Evolutionary conservation across 2,797 vertebrate species (phyloP).

Genomic region (Cynopterus sphinx): DNA sequence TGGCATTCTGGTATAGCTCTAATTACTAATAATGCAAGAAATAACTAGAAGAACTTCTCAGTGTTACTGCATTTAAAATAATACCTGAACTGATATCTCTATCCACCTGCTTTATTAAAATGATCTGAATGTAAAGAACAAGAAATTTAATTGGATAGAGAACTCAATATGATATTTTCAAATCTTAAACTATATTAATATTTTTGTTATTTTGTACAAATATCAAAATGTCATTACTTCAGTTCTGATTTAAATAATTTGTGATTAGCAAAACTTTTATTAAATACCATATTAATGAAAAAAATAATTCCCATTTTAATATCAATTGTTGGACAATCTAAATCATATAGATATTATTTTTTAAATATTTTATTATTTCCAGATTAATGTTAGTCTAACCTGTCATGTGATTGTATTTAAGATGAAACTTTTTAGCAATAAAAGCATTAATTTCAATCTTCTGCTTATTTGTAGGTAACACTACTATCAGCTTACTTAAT

Average conservation of each 20-base stretch:
- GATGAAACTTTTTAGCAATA: neutral
- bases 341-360: neutral
- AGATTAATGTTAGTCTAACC: neutral
- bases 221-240: conserved; percentile 17
- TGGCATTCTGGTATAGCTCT: neutral
- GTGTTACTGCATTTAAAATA: conserved; percentile 27
- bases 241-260: conserved; percentile 28
- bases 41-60: conserved; percentile 32
- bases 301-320: conserved; percentile 30
- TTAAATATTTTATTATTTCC: neutral
- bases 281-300: neutral
- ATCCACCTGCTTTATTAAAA: neutral
- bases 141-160: neutral
- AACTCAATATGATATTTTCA: neutral
- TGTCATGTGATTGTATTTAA: conserved; percentile 3
- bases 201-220: conserved; percentile 35
- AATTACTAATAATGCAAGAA: conserved; percentile 29
- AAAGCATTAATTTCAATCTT: conserved; percentile 21
- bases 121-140: conserved; percentile 26
- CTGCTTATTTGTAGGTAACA: conserved; percentile 18
- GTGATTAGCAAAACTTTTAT: neutral
- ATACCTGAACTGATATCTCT: neutral
- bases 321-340: conserved; percentile 10
- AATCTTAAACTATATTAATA: neutral
- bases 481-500: neutral